Conservation (phyloP, 1,140 invertebrate genomes). For the Lanistes nyassanus region DNA sequence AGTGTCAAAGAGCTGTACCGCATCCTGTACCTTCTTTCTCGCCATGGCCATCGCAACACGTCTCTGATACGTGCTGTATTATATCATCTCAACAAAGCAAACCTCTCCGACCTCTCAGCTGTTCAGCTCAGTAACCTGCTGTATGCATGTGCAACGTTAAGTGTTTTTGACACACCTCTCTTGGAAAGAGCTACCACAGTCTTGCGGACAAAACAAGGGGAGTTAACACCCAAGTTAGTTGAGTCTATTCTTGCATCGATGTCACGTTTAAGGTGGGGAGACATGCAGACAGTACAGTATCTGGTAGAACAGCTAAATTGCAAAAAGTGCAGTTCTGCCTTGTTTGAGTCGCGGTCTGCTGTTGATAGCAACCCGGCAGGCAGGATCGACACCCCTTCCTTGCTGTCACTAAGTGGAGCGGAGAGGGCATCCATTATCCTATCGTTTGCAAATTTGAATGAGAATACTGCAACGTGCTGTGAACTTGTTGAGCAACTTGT, state of each 20-base stretch:
- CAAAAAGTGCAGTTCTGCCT: not conserved
- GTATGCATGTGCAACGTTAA: constrained; percentile 7
- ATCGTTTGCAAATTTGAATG: constrained; percentile 2
- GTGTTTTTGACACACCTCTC: constrained; percentile 4
- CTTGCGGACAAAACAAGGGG: not conserved
- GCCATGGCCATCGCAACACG: constrained; percentile 21
- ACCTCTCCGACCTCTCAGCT: constrained; percentile 1
- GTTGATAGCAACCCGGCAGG: not conserved
- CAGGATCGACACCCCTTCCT: not conserved
- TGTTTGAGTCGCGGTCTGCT: not conserved
- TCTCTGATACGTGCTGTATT: constrained; percentile 14
- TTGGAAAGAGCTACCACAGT: not conserved
- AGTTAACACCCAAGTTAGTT: not conserved
- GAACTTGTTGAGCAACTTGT: not conserved
- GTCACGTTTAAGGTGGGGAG: constrained; percentile 10
- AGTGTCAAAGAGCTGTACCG: constrained; percentile 19
- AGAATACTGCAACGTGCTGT: not conserved
- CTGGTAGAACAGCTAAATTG: not conserved
- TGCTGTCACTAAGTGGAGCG: not conserved
- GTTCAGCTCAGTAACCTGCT: constrained; percentile 16
- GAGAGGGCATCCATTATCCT: not conserved
- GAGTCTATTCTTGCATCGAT: constrained; percentile 12
- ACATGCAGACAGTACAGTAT: not conserved
- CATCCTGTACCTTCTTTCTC: constrained; percentile 20
- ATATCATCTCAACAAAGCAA: constrained; percentile 20